These are phyloP conservation scores for Scolanthus callimorphus DNA, from an alignment of 92 coral and sea anemone species.

Conservation along the genomic window DNA sequence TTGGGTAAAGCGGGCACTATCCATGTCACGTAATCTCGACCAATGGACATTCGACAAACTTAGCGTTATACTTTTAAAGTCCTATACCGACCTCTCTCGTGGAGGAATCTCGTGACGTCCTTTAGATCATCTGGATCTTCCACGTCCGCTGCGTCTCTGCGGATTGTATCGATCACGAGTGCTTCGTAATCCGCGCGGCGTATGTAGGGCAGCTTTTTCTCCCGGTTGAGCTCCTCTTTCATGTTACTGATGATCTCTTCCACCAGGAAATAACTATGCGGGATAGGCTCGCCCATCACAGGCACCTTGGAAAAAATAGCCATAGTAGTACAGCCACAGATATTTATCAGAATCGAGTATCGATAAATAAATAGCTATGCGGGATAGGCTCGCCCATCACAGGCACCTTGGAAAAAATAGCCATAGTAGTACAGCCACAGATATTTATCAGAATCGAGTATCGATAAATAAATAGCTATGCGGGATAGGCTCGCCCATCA, in stretches of 20 bases:
- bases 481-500: conserved; percentile 95
- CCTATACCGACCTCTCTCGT: conserved; percentile 96
- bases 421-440: too few relatives aligned
- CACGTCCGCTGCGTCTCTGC: conserved; percentile 54
- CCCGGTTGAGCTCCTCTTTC: conserved; percentile 45
- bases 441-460: too few relatives aligned
- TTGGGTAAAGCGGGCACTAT: too few relatives aligned
- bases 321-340: too few relatives aligned
- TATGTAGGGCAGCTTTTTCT: conserved; percentile 67
- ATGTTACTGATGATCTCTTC: conserved; percentile 58
- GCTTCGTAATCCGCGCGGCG: conserved; percentile 80
- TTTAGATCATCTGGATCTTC: conserved; percentile 77
- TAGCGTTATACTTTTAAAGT: too few relatives aligned
- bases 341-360: too few relatives aligned
- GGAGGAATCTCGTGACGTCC: conserved; percentile 82
- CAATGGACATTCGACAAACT: too few relatives aligned
- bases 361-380: conserved; percentile 69
- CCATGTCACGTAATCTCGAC: too few relatives aligned
- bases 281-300: conserved; percentile 94
- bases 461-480: conserved; percentile 71
- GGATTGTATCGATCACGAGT: conserved; percentile 75
- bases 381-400: conserved; percentile 98
- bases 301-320: conserved; percentile 30
- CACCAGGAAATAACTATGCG: conserved; percentile 72
- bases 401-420: conserved; percentile 25